Evolutionary conservation across 2,797 vertebrate species (phyloP).

Genomic region (Tauraco hartlaubi): DNA sequence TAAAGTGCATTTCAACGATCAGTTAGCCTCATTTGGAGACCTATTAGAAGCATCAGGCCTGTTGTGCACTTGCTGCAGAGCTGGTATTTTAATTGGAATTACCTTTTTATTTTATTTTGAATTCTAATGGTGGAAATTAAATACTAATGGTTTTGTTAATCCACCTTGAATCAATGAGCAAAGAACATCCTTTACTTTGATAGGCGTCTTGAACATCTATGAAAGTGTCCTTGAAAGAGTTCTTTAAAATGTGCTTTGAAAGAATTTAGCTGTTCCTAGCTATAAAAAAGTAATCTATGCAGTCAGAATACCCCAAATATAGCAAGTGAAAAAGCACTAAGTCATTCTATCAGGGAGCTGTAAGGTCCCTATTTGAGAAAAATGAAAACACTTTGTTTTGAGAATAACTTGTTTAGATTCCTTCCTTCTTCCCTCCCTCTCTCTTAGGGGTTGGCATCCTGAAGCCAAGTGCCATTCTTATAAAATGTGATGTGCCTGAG

Average conservation of each 20-base stretch:
- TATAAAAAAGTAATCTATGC: background rate
- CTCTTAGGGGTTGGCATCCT: background rate
- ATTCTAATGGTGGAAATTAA: background rate
- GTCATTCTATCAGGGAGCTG: background rate
- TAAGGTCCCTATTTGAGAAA: background rate
- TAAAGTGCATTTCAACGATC: background rate
- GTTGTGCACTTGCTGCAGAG: background rate
- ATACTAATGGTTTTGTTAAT: background rate
- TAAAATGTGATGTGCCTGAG: background rate
- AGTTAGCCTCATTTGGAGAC: background rate
- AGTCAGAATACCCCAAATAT: background rate
- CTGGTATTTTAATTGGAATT: background rate
- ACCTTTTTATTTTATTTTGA: background rate
- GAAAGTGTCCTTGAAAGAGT: background rate
- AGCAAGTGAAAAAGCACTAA: background rate
- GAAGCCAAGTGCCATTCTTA: background rate
- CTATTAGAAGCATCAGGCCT: background rate
- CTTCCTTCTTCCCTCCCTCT: background rate
- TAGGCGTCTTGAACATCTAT: background rate
- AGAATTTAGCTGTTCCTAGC: background rate
- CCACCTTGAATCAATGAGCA: background rate
- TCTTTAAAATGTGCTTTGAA: background rate
- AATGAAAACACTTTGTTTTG: background rate
- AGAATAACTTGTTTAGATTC: background rate
- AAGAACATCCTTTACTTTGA: background rate